Percentiles rank a stretch among this genome's conserved stretches.
Conservation (phyloP, 1,140 invertebrate species). For the Arctopsyche grandis region DNA sequence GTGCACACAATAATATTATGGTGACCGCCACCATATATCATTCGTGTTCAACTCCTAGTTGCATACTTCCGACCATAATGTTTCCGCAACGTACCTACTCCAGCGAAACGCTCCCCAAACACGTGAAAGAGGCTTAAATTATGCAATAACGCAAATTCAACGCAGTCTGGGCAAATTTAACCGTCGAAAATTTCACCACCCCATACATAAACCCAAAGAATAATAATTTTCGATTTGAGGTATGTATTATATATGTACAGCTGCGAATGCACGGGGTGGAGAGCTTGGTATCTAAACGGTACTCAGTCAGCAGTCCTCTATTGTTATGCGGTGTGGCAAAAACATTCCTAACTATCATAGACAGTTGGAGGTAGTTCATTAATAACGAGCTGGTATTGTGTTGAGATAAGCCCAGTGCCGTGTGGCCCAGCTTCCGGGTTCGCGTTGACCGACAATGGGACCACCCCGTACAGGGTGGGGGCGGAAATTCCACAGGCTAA, state of each 20-base stretch:
- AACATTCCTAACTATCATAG: constrained; percentile 43
- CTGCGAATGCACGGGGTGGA: neutral
- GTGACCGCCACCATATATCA: constrained; percentile 22
- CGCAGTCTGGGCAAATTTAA: neutral
- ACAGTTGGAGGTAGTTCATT: constrained; percentile 47
- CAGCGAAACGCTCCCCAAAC: neutral
- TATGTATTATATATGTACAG: too few species aligned
- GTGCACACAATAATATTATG: constrained; percentile 19
- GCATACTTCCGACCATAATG: constrained; percentile 37
- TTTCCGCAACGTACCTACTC: constrained; percentile 7
- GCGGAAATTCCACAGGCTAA: too few species aligned
- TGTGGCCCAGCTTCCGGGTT: constrained; percentile 25
- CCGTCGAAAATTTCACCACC: neutral
- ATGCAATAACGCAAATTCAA: constrained; percentile 14
- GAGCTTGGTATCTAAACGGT: neutral
- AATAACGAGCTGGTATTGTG: constrained; percentile 51
- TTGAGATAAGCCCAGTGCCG: constrained; percentile 46
- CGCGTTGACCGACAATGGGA: constrained; percentile 37
- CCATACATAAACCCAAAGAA: neutral
- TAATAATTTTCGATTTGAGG: constrained; percentile 14
- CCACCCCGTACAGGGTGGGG: neutral
- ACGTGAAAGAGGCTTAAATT: constrained; percentile 12
- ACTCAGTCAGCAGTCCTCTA: neutral
- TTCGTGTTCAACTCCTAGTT: constrained; percentile 20
- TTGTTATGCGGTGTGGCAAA: constrained; percentile 33